Percentiles rank a stretch among this genome's conserved stretches.
phyloP scores from a whole-genome alignment of 2,888 invertebrate species.

The Caenorhabditis sp. region DNA sequence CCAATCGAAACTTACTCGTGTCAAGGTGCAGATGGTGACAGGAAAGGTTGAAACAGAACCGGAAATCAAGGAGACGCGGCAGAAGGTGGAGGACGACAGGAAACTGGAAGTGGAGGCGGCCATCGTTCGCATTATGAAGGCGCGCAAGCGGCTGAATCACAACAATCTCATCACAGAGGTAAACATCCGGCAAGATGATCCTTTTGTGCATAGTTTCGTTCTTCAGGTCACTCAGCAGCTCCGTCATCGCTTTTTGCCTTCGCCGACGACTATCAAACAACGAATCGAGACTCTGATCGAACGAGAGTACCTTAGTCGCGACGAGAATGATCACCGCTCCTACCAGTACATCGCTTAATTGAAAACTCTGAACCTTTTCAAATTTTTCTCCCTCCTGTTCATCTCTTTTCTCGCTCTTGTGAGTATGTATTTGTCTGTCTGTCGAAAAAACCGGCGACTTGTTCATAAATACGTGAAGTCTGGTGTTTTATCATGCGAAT shows the following conservation, averaged over 20 bases:
- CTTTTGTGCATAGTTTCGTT: too few relatives aligned
- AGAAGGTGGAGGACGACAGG: conserved; percentile 90
- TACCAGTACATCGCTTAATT: conserved; percentile 73
- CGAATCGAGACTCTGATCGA: conserved; percentile 99
- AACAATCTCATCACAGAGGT: conserved; percentile 95
- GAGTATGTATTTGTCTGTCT: conserved; percentile 1
- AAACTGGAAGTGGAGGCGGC: conserved; percentile 99
- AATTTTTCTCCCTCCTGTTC: too few relatives aligned
- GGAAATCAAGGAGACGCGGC: conserved; percentile 97
- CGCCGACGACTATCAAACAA: conserved; percentile 98
- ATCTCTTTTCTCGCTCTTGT: conserved; percentile 1
- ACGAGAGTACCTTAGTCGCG: conserved; percentile 96
- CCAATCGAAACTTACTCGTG: conserved; percentile 94
- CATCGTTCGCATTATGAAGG: conserved; percentile 99
- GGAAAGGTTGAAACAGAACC: conserved; percentile 92
- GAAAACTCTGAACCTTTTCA: too few relatives aligned
- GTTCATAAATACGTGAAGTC: conserved; percentile 25
- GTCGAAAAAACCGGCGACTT: background rate
- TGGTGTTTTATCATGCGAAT: conserved; percentile 7
- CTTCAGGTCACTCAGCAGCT: conserved; percentile 90
- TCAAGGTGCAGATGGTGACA: conserved; percentile 80
- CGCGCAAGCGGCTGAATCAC: conserved; percentile 90
- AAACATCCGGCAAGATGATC: too few relatives aligned
- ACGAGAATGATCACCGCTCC: conserved; percentile 88
- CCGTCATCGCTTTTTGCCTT: conserved; percentile 95